These are phyloP conservation scores for Trogon melanurus DNA, from an alignment of 2,113 vertebrate genomes.

Conservation along the genomic window DNA sequence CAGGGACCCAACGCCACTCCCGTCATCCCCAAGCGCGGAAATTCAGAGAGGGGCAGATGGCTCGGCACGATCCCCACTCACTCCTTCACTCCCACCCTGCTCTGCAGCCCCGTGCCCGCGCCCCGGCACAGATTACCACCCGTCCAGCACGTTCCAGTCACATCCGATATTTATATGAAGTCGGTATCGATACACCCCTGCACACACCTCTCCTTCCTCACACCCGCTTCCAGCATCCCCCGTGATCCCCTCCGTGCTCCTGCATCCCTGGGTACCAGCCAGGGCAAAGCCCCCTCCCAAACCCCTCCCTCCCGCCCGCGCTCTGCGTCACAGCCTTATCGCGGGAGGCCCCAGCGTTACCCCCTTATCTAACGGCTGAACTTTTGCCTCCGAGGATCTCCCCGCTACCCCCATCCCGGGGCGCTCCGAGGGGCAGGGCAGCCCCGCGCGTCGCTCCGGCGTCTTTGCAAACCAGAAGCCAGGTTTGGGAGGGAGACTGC, in stretches of 20 bases:
- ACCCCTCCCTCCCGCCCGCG: rapidly evolving
- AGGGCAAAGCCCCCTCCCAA: not conserved
- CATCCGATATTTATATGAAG: rapidly evolving
- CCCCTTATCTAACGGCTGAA: constrained; percentile 35
- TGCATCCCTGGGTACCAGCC: not conserved
- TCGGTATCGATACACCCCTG: rapidly evolving
- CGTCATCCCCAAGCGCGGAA: not conserved
- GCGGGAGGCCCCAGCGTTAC: not conserved
- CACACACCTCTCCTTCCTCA: not conserved
- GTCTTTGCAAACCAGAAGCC: not conserved
- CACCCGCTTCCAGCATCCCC: not conserved
- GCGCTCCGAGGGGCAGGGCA: rapidly evolving
- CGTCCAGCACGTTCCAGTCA: rapidly evolving
- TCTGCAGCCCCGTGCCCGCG: not conserved
- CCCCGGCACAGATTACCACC: not conserved
- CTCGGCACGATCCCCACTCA: rapidly evolving
- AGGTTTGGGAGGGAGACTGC: not conserved
- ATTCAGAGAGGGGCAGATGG: rapidly evolving
- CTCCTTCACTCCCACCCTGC: not conserved
- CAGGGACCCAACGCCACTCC: not conserved
- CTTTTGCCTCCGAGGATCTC: constrained; percentile 28
- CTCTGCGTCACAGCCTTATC: not conserved
- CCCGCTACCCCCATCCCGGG: not conserved
- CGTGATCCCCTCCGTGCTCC: not conserved
- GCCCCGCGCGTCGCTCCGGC: rapidly evolving